phyloP scores from a whole-genome alignment of 2,797 vertebrate genomes.

The Ctenochaetus hawaiiensis region DNA sequence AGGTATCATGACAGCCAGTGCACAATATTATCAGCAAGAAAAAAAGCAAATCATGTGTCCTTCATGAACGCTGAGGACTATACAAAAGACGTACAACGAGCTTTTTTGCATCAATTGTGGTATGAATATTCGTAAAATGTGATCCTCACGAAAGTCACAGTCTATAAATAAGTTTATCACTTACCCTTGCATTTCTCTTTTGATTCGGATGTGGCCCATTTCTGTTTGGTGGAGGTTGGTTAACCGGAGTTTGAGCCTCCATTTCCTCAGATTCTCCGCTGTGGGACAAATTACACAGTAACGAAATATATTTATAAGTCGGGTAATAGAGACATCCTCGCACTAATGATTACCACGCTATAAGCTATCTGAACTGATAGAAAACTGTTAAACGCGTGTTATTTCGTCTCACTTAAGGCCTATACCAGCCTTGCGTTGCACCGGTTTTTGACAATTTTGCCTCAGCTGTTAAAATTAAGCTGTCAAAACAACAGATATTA shows the following conservation, averaged over 20 bases:
- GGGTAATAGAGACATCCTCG: neutral
- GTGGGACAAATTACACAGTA: neutral
- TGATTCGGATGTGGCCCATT: conserved; percentile 35
- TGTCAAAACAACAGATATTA: neutral
- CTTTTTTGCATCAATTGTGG: neutral
- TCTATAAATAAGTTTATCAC: neutral
- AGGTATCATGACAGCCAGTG: conserved; percentile 23
- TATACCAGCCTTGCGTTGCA: neutral
- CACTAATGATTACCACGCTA: fast-evolving
- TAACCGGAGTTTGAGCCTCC: conserved; percentile 28
- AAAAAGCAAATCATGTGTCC: conserved; percentile 14
- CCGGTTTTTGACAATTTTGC: neutral
- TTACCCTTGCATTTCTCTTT: conserved; percentile 57
- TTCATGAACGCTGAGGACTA: neutral
- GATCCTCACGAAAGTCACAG: neutral
- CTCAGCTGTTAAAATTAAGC: neutral
- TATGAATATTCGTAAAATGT: neutral
- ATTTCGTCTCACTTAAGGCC: conserved; percentile 28
- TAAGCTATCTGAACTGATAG: no score
- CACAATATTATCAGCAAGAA: neutral
- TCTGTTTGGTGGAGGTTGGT: conserved; percentile 4
- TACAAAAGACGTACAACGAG: neutral
- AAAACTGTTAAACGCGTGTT: neutral
- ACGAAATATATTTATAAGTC: neutral
- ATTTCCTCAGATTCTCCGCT: conserved; percentile 34